A percentile compares a stretch with the other conserved stretches of the same genome.
These are phyloP conservation scores for Bubo scandiacus DNA, from an alignment of 2,113 vertebrate genomes.

Conservation along the genomic window DNA sequence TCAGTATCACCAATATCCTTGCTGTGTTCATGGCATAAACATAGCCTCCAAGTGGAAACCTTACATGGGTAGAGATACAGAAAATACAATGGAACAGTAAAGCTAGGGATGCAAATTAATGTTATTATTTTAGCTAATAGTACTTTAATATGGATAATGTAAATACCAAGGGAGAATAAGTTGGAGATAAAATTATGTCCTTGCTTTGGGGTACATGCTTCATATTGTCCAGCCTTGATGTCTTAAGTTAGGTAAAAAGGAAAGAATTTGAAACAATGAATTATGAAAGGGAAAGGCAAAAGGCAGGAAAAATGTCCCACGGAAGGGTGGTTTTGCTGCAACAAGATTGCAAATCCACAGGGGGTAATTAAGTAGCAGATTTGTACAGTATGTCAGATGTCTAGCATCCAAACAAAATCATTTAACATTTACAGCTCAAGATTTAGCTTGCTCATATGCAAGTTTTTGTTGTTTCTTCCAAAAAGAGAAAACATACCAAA, in stretches of 20 bases:
- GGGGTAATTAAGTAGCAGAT: slow-evolving; percentile 64
- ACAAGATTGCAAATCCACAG: slow-evolving; percentile 62
- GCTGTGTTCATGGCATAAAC: not conserved
- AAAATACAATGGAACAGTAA: not conserved
- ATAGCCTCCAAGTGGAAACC: not conserved
- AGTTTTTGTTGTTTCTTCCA: slow-evolving; percentile 59
- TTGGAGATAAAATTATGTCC: not conserved
- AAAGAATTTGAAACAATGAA: slow-evolving; percentile 26
- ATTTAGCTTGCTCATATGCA: slow-evolving; percentile 54
- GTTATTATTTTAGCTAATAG: not conserved
- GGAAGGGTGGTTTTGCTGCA: slow-evolving; percentile 34
- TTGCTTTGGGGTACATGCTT: slow-evolving; percentile 16
- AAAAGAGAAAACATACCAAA: slow-evolving; percentile 28
- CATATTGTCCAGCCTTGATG: slow-evolving; percentile 2
- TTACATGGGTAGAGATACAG: not conserved
- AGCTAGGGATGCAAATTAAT: not conserved
- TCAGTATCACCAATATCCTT: not conserved
- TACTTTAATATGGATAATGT: not conserved
- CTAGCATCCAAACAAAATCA: slow-evolving; percentile 42
- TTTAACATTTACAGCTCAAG: slow-evolving; percentile 54
- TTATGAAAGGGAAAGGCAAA: slow-evolving; percentile 27
- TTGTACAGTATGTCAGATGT: slow-evolving; percentile 57
- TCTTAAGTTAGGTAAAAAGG: slow-evolving; percentile 21
- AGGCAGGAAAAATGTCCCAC: slow-evolving; percentile 39
- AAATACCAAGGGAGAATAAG: slow-evolving; percentile 7